Conservation (phyloP, 2,113 vertebrate genomes). For the Asarcornis scutulata region DNA sequence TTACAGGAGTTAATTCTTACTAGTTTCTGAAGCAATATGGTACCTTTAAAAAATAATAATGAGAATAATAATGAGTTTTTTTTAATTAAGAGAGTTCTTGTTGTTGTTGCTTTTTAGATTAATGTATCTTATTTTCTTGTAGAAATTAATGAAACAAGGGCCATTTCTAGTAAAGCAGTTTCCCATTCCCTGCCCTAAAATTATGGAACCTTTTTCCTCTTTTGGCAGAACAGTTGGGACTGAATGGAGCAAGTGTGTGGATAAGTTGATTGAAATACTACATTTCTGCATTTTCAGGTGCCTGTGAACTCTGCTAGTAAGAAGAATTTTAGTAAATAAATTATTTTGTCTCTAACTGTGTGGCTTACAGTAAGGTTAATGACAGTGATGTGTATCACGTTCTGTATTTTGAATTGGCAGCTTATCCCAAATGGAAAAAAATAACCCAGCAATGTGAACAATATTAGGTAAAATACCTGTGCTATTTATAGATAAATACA, state of each 20-base stretch:
- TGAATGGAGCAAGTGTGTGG: not conserved
- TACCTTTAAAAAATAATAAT: no score
- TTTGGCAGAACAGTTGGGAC: not conserved
- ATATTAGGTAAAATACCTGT: not conserved
- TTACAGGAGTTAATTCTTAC: not conserved
- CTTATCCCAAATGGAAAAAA: not conserved
- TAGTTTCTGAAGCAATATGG: not conserved
- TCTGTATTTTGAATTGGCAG: not conserved
- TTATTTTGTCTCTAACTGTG: not conserved
- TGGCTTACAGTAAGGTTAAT: not conserved
- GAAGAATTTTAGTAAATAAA: slow-evolving; percentile 4
- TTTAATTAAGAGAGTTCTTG: not conserved
- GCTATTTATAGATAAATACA: not conserved
- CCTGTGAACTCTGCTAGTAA: not conserved
- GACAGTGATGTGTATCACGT: not conserved
- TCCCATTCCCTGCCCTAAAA: not conserved
- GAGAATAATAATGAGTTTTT: not conserved
- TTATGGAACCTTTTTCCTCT: not conserved
- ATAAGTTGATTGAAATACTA: not conserved
- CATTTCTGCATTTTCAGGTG: not conserved
- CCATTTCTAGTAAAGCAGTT: not conserved
- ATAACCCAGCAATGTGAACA: not conserved
- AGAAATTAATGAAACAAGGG: not conserved
- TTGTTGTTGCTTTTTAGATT: not conserved
- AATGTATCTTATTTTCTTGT: not conserved